These are phyloP conservation scores for Felis chaus DNA, from an alignment of 2,113 vertebrate species.

Conservation along the genomic window DNA sequence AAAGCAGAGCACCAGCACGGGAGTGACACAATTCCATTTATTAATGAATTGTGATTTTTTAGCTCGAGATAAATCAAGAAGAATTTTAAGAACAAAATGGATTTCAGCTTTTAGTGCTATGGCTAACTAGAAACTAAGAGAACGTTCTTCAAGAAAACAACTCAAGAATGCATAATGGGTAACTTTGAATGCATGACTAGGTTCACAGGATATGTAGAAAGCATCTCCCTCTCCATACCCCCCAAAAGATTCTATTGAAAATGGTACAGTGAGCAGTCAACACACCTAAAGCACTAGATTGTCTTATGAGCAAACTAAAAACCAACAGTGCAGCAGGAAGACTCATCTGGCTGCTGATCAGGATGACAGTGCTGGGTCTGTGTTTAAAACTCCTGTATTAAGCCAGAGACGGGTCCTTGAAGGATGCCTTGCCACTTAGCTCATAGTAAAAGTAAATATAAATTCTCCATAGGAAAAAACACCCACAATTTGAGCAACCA, in stretches of 20 bases:
- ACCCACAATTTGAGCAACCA: not conserved
- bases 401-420: not conserved
- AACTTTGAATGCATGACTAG: not conserved
- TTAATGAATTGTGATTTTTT: slow-evolving; percentile 7
- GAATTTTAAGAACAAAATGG: not conserved
- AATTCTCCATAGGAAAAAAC: not conserved
- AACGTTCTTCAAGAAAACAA: not conserved
- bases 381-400: not conserved
- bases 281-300: not conserved
- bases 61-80: not conserved
- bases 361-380: not conserved
- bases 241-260: not conserved
- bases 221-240: not conserved
- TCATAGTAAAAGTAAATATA: not conserved
- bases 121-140: not conserved
- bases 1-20: not conserved
- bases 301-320: not conserved
- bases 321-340: not conserved
- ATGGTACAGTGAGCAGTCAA: not conserved
- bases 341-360: too few relatives aligned
- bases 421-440: not conserved
- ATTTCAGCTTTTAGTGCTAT: not conserved
- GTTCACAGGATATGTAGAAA: not conserved
- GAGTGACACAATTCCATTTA: not conserved
- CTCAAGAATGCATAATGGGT: not conserved